These are phyloP conservation scores for Drosophila mojavensis DNA, from an alignment of 1,140 invertebrate genomes.

Conservation along the genomic window DNA sequence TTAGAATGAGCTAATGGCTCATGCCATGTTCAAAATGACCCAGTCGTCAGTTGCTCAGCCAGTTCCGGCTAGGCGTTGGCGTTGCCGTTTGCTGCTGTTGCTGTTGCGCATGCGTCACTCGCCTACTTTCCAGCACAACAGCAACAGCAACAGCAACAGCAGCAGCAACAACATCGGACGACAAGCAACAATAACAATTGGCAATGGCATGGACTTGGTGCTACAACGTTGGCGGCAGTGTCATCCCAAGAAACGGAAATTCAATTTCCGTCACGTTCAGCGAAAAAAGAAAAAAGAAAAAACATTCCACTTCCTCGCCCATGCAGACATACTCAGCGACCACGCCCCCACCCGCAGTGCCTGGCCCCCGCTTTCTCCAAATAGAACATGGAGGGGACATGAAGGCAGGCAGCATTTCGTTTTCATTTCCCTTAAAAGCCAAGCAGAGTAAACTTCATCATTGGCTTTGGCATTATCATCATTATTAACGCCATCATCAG, in stretches of 20 bases:
- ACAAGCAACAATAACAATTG: neutral
- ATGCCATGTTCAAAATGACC: slow-evolving; percentile 22
- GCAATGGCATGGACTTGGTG: slow-evolving; percentile 1
- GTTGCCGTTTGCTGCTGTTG: slow-evolving; percentile 20
- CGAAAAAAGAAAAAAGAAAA: slow-evolving; percentile 46
- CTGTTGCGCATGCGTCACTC: slow-evolving; percentile 70
- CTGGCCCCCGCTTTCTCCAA: neutral
- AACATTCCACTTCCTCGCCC: slow-evolving; percentile 60
- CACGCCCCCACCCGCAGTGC: neutral
- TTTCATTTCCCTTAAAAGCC: slow-evolving; percentile 29
- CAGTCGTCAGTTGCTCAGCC: slow-evolving; percentile 33
- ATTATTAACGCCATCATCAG: slow-evolving; percentile 48
- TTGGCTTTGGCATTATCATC: slow-evolving; percentile 53
- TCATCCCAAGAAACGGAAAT: slow-evolving; percentile 77
- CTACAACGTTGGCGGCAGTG: slow-evolving; percentile 54
- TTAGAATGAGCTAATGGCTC: slow-evolving; percentile 35
- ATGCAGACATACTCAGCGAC: slow-evolving; percentile 29
- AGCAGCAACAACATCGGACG: slow-evolving; percentile 37
- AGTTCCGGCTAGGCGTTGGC: slow-evolving; percentile 40
- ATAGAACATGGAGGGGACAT: neutral
- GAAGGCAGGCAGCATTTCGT: slow-evolving; percentile 34
- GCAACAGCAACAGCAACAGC: slow-evolving; percentile 4
- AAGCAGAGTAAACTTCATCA: slow-evolving; percentile 40
- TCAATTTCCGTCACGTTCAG: slow-evolving; percentile 79
- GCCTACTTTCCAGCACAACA: slow-evolving; percentile 46